Percentiles rank a stretch among this genome's conserved stretches.
These are phyloP conservation scores for Nymphalis io DNA, from an alignment of 1,140 invertebrate genomes.

Conservation along the genomic window DNA sequence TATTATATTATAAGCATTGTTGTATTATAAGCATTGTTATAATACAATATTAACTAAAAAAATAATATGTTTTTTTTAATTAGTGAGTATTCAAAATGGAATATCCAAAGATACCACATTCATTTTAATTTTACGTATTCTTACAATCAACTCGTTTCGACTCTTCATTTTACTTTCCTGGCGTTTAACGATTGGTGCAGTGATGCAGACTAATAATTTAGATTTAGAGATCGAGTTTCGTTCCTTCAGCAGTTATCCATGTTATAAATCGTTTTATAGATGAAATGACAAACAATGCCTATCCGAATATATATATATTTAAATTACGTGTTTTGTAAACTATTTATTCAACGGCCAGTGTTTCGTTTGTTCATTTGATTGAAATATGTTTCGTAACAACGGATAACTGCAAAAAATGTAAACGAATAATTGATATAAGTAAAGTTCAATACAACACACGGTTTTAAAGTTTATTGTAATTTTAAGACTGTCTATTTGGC, in stretches of 20 bases:
- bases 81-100: constrained; percentile 12
- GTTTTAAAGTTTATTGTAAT: background rate
- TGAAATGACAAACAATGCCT: background rate
- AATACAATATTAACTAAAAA: background rate
- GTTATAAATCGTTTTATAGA: background rate
- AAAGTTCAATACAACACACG: background rate
- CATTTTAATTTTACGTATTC: constrained; percentile 25
- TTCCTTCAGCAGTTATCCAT: background rate
- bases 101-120: background rate
- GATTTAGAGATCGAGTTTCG: constrained; percentile 1
- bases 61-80: background rate
- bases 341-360: too few relatives aligned
- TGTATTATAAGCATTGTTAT: too few relatives aligned
- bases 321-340: too few relatives aligned
- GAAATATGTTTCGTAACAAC: too few relatives aligned
- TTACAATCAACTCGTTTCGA: background rate
- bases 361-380: too few relatives aligned
- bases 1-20: too few relatives aligned
- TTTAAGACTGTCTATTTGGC: constrained; percentile 11
- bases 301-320: background rate
- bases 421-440: background rate
- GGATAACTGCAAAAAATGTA: background rate
- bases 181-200: constrained; percentile 15
- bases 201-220: constrained; percentile 7
- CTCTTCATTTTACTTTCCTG: constrained; percentile 7